Percentiles rank a stretch among this genome's conserved stretches.
phyloP scores from a whole-genome alignment of 1,140 invertebrate species.

The Papilio dardanus region DNA sequence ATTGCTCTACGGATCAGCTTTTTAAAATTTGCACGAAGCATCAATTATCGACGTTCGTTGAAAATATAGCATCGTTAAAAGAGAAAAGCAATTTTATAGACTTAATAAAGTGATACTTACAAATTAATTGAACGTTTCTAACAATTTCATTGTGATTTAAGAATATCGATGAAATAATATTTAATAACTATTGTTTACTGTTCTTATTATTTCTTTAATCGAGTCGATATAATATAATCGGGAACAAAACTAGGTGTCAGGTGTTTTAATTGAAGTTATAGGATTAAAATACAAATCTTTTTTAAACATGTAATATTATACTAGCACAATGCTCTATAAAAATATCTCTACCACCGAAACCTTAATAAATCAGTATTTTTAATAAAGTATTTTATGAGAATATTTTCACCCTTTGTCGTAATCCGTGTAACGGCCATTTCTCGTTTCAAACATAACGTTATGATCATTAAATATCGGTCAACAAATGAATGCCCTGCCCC shows the following conservation, averaged over 20 bases:
- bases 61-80: constrained; percentile 32
- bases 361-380: background rate
- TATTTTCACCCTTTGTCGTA: background rate
- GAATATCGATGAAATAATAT: background rate
- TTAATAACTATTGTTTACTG: background rate
- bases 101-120: constrained; percentile 33
- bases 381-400: background rate
- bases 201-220: background rate
- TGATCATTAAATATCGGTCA: constrained; percentile 1
- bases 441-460: constrained; percentile 8
- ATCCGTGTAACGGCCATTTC: background rate
- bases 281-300: background rate
- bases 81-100: constrained; percentile 32
- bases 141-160: background rate
- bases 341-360: background rate
- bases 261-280: background rate
- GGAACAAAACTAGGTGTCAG: background rate
- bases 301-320: background rate
- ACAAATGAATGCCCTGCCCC: constrained; percentile 5
- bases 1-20: constrained; percentile 34
- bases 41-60: constrained; percentile 35
- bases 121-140: constrained; percentile 24
- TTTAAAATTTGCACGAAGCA: constrained; percentile 31
- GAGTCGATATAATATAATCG: background rate
- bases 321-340: background rate